Conservation (phyloP, 2,113 vertebrate species). For the Tenrec ecaudatus region DNA sequence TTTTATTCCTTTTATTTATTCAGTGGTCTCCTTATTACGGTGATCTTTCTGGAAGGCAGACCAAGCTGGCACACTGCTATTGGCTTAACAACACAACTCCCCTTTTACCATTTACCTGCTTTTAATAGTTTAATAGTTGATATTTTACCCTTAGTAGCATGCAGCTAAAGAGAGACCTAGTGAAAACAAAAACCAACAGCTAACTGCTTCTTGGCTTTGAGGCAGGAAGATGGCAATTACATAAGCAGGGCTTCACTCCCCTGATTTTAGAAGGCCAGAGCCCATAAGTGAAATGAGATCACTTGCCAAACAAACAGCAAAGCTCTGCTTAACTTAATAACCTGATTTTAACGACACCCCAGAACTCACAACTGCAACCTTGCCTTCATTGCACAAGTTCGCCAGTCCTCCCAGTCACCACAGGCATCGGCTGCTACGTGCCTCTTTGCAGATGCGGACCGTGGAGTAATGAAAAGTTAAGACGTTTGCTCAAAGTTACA, state of each 20-base stretch:
- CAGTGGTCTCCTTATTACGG: constrained; percentile 58
- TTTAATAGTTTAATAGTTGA: constrained; percentile 75
- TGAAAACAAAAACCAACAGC: constrained; percentile 73
- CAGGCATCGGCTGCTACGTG: not conserved
- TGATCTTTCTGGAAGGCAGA: constrained; percentile 72
- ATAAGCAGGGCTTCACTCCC: constrained; percentile 22
- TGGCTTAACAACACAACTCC: constrained; percentile 71
- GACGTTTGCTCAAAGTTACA: not conserved
- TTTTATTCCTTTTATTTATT: constrained; percentile 73
- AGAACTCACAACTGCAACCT: not conserved
- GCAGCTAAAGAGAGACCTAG: not conserved
- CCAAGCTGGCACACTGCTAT: constrained; percentile 62
- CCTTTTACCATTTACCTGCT: constrained; percentile 69
- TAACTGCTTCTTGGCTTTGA: constrained; percentile 63
- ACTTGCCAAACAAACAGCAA: constrained; percentile 57
- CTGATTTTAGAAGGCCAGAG: constrained; percentile 53
- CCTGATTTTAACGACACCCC: constrained; percentile 21
- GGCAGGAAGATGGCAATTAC: constrained; percentile 52
- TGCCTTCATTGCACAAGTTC: not conserved
- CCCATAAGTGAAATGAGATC: constrained; percentile 39
- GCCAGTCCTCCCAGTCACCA: not conserved
- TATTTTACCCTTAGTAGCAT: constrained; percentile 61
- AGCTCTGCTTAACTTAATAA: constrained; percentile 46
- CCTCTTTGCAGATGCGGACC: not conserved
- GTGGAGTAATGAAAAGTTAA: not conserved